A percentile compares a stretch with the other conserved stretches of the same genome.
These are phyloP conservation scores for Brachionus rubens DNA, from an alignment of 1,140 invertebrate species.

Conservation along the genomic window DNA sequence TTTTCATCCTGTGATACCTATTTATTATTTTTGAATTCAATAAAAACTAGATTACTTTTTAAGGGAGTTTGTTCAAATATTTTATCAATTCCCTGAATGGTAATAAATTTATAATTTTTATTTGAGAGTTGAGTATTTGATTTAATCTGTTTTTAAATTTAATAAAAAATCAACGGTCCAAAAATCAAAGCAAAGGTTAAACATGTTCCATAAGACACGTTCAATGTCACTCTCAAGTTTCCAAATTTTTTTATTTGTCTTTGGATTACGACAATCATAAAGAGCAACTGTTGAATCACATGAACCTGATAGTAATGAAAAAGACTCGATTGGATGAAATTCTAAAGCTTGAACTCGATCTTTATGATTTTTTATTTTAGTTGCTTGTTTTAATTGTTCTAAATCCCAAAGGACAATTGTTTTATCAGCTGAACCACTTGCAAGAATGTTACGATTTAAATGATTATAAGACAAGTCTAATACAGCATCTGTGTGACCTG, in stretches of 20 bases:
- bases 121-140: too few relatives aligned
- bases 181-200: too few relatives aligned
- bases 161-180: too few relatives aligned
- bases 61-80: too few relatives aligned
- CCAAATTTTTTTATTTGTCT: slow-evolving; percentile 31
- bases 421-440: slow-evolving; percentile 33
- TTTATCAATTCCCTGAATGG: too few relatives aligned
- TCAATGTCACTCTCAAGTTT: slow-evolving; percentile 30
- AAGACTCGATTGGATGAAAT: slow-evolving; percentile 42
- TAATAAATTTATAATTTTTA: too few relatives aligned
- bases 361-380: slow-evolving; percentile 33
- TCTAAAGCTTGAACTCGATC: slow-evolving; percentile 19
- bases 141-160: too few relatives aligned
- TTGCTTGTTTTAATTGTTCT: slow-evolving; percentile 23
- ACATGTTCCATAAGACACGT: slow-evolving; percentile 22
- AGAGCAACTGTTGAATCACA: slow-evolving; percentile 12
- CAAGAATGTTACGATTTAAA: slow-evolving; percentile 24
- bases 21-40: too few relatives aligned
- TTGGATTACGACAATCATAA: slow-evolving; percentile 29
- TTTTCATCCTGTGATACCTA: too few relatives aligned
- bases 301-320: slow-evolving; percentile 18
- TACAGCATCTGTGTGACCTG: slow-evolving; percentile 29
- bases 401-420: slow-evolving; percentile 41
- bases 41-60: too few relatives aligned
- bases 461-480: slow-evolving; percentile 9